phyloP scores from a whole-genome alignment of 1,140 invertebrate species.

The Lutraria rhynchaena region DNA sequence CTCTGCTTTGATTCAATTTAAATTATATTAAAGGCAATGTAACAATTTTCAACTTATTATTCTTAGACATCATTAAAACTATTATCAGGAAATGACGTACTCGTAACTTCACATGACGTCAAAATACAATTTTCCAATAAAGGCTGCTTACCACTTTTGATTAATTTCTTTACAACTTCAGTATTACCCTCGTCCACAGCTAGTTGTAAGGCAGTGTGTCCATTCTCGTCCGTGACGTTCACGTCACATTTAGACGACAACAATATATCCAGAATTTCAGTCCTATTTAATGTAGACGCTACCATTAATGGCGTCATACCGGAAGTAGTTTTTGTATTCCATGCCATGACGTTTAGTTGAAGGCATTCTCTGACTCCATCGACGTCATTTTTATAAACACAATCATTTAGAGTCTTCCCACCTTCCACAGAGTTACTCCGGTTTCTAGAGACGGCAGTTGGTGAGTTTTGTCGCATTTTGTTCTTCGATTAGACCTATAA shows the following conservation, averaged over 20 bases:
- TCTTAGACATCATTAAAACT: too few relatives aligned
- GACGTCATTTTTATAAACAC: constrained; percentile 42
- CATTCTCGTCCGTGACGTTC: constrained; percentile 27
- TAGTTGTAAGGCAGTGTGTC: constrained; percentile 40
- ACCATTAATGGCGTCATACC: constrained; percentile 47
- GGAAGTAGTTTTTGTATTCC: constrained; percentile 20
- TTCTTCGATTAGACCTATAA: too few relatives aligned
- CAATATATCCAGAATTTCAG: constrained; percentile 34
- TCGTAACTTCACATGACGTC: too few relatives aligned
- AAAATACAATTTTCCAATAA: too few relatives aligned
- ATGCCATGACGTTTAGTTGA: background rate
- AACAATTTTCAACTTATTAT: too few relatives aligned
- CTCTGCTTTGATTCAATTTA: too few relatives aligned
- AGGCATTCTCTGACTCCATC: constrained; percentile 27
- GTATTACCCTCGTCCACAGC: constrained; percentile 49
- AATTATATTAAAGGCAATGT: too few relatives aligned
- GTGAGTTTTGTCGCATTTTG: constrained; percentile 1
- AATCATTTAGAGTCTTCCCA: constrained; percentile 17
- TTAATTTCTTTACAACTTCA: constrained; percentile 26
- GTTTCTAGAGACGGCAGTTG: too few relatives aligned
- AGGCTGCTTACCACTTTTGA: constrained; percentile 35
- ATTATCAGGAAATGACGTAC: too few relatives aligned
- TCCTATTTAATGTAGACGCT: constrained; percentile 29
- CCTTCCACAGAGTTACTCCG: background rate
- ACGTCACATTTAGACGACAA: constrained; percentile 54